Conservation (phyloP, 2,888 invertebrate genomes). For the Drosophila greeni region DNA sequence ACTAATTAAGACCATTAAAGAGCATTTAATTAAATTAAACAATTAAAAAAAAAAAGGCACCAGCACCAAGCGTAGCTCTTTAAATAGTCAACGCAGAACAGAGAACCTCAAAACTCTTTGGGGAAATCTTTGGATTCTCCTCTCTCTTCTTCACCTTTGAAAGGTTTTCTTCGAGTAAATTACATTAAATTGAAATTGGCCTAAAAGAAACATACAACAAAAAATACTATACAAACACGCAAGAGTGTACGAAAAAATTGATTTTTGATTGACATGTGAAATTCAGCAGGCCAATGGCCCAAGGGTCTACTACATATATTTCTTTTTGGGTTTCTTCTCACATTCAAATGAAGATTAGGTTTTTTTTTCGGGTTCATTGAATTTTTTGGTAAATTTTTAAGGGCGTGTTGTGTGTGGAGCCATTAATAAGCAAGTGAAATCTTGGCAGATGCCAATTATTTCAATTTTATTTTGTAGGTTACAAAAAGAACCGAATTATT, state of each 20-base stretch:
- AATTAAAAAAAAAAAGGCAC: too few species aligned
- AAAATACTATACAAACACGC: neutral
- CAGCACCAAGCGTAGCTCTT: slow-evolving; percentile 39
- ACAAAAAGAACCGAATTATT: neutral
- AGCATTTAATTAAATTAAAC: slow-evolving; percentile 72
- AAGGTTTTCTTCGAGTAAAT: slow-evolving; percentile 22
- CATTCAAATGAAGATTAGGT: slow-evolving; percentile 16
- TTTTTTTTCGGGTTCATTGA: slow-evolving; percentile 11
- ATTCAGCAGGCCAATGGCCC: slow-evolving; percentile 63
- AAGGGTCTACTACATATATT: slow-evolving; percentile 11
- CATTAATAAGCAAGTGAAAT: slow-evolving; percentile 29
- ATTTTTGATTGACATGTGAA: slow-evolving; percentile 75
- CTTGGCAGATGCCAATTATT: slow-evolving; percentile 7
- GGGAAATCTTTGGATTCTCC: slow-evolving; percentile 34
- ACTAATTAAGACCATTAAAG: slow-evolving; percentile 68
- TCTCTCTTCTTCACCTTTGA: neutral
- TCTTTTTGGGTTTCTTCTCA: slow-evolving; percentile 1
- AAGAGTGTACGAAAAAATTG: slow-evolving; percentile 53
- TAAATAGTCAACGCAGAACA: slow-evolving; percentile 54
- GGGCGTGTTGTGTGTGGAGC: slow-evolving; percentile 7
- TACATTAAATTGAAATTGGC: slow-evolving; percentile 30
- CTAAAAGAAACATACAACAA: slow-evolving; percentile 12
- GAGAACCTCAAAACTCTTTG: slow-evolving; percentile 29
- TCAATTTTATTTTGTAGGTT: neutral
- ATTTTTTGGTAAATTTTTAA: slow-evolving; percentile 2